phyloP scores from a whole-genome alignment of 1,140 invertebrate genomes.

The Arion vulgaris region DNA sequence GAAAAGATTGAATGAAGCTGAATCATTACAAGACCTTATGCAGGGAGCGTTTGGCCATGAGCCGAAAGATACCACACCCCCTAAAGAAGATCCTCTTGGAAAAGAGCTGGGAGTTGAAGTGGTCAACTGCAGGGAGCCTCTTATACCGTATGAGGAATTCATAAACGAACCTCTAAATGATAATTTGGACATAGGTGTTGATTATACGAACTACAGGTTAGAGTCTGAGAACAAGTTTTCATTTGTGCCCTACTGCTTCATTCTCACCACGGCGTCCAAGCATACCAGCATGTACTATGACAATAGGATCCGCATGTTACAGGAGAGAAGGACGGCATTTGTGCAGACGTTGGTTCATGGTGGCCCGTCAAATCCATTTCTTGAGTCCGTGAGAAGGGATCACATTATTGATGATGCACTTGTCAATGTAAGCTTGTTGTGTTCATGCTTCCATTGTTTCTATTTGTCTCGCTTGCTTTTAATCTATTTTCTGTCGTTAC shows the following conservation, averaged over 20 bases:
- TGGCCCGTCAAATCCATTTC: conserved; percentile 87
- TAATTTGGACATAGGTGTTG: conserved; percentile 91
- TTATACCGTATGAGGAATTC: conserved; percentile 89
- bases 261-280: conserved; percentile 93
- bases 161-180: conserved; percentile 95
- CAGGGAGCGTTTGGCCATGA: conserved; percentile 65
- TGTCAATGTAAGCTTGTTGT: conserved; percentile 80
- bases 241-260: conserved; percentile 92
- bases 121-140: conserved; percentile 86
- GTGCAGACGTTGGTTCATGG: conserved; percentile 83
- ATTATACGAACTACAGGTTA: conserved; percentile 88
- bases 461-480: background rate
- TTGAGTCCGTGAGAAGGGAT: conserved; percentile 85
- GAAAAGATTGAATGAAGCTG: conserved; percentile 57
- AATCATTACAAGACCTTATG: conserved; percentile 64
- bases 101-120: conserved; percentile 81
- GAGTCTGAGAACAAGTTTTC: conserved; percentile 81
- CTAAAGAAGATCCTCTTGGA: conserved; percentile 73
- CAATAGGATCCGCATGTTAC: conserved; percentile 95
- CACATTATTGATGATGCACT: conserved; percentile 93
- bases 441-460: background rate
- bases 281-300: conserved; percentile 92
- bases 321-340: conserved; percentile 87
- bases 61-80: conserved; percentile 61
- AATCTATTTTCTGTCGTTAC: too few relatives aligned